These are phyloP conservation scores for Cosmorhoe ocellata DNA, from an alignment of 2,888 invertebrate species.

Conservation along the genomic window DNA sequence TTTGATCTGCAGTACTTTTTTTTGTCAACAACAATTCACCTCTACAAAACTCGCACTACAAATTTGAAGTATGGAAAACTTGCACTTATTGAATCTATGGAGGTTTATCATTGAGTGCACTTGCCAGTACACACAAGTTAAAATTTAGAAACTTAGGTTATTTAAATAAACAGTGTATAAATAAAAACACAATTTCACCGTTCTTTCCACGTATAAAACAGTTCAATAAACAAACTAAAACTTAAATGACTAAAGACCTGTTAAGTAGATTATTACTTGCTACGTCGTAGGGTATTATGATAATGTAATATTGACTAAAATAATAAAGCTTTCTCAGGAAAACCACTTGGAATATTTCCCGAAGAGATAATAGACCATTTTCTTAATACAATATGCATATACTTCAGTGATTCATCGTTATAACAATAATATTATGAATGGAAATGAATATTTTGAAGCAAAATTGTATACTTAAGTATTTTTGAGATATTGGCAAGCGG, in stretches of 20 bases:
- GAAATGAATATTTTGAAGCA: neutral
- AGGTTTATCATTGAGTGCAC: no score
- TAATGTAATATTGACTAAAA: slow-evolving; percentile 26
- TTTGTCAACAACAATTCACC: neutral
- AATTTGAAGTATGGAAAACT: no score
- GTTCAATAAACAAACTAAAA: no score
- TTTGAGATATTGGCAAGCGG: no score
- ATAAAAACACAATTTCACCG: no score
- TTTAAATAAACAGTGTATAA: no score
- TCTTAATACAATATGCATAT: slow-evolving; percentile 7
- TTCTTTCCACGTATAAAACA: no score
- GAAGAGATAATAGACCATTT: slow-evolving; percentile 18
- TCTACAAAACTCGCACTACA: neutral
- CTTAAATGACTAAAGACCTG: neutral
- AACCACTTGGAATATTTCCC: slow-evolving; percentile 18
- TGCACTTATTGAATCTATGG: no score
- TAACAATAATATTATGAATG: slow-evolving; percentile 6
- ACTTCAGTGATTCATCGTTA: slow-evolving; percentile 12
- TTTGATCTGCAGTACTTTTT: neutral
- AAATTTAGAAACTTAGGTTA: no score
- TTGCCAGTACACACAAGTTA: no score
- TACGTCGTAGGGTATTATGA: slow-evolving; percentile 17
- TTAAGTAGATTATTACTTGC: neutral
- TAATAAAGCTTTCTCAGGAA: slow-evolving; percentile 21
- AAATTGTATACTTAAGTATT: no score